Evolutionary conservation across 2,113 vertebrate species (phyloP).

Genomic region (Opisthocomus hoazin): DNA sequence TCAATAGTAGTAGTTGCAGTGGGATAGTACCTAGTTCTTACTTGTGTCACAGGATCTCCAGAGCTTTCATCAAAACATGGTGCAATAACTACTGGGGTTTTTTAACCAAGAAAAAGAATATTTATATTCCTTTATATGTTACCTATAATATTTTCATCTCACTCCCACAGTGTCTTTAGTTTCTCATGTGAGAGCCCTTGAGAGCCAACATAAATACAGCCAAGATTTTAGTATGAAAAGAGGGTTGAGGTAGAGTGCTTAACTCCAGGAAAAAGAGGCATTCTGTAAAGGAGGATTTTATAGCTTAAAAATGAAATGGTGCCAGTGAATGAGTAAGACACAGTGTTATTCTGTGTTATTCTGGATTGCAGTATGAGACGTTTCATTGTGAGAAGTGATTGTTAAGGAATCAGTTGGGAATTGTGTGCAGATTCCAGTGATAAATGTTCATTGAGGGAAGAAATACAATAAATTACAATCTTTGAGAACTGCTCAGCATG

Average conservation of each 20-base stretch:
- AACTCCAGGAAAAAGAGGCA: neutral
- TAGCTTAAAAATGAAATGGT: neutral
- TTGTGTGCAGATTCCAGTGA: neutral
- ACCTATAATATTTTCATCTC: neutral
- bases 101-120: neutral
- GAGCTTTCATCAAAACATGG: neutral
- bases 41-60: neutral
- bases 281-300: conserved; percentile 14
- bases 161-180: neutral
- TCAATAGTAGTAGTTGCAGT: neutral
- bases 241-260: neutral
- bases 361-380: neutral
- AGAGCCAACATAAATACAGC: conserved; percentile 18
- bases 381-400: conserved; percentile 32
- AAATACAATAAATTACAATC: neutral
- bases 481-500: neutral
- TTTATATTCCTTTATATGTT: neutral
- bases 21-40: neutral
- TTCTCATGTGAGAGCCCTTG: neutral
- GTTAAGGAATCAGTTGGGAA: conserved; percentile 23
- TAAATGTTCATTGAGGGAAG: conserved; percentile 2
- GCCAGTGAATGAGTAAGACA: conserved; percentile 16
- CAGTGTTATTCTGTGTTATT: neutral
- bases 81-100: neutral
- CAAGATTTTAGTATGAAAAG: conserved; percentile 5